phyloP scores from a whole-genome alignment of 2,888 invertebrate genomes.

The Thumatha senex region DNA sequence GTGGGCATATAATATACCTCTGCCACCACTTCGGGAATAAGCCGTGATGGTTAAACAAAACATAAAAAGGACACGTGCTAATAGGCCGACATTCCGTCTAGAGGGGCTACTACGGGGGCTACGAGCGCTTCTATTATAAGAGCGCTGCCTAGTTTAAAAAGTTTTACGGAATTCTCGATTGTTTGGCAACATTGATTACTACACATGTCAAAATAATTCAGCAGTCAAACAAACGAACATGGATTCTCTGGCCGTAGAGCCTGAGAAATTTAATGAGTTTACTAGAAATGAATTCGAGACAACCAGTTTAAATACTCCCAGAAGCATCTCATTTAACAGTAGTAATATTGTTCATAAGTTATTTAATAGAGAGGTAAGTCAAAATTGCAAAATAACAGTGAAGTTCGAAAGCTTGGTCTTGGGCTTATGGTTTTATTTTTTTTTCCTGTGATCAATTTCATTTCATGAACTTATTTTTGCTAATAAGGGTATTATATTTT shows the following conservation, averaged over 20 bases:
- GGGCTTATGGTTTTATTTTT: conserved; percentile 41
- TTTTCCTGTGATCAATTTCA: conserved; percentile 22
- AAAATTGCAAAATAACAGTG: conserved; percentile 30
- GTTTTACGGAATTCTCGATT: no score
- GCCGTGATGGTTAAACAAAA: no score
- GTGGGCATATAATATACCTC: no score
- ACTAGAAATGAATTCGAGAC: conserved; percentile 55
- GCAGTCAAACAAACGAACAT: conserved; percentile 79
- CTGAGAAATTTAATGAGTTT: conserved; percentile 57
- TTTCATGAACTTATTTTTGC: conserved; percentile 16
- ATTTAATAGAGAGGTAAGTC: conserved; percentile 84
- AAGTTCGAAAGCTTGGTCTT: conserved; percentile 38
- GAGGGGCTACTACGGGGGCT: no score
- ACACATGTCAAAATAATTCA: conserved; percentile 56
- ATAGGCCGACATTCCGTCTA: no score
- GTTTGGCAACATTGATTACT: no score
- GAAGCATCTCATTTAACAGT: conserved; percentile 51
- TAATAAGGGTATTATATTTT: conserved; percentile 5
- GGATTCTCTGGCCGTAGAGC: conserved; percentile 70
- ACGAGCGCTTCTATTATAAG: no score
- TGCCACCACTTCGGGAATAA: no score
- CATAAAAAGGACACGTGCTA: no score
- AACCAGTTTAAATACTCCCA: conserved; percentile 51
- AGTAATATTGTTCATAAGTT: conserved; percentile 79
- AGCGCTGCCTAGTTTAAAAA: no score